A percentile compares a stretch with the other conserved stretches of the same genome.
Conservation (phyloP, 2,113 vertebrate species). For the Aplodontia rufa region DNA sequence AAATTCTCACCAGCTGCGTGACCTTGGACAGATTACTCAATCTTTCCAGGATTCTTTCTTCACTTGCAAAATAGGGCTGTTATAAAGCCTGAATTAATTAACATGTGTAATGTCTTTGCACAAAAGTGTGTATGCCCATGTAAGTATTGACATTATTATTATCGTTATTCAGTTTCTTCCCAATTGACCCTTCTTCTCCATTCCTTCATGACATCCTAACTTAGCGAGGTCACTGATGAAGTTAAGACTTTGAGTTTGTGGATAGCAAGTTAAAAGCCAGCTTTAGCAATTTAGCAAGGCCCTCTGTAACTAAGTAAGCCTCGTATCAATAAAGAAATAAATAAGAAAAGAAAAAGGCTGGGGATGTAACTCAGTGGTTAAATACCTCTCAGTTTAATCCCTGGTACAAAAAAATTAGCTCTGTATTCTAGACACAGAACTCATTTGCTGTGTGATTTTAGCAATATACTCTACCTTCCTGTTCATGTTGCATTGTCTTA, state of each 20-base stretch:
- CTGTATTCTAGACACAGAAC: not conserved
- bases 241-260: not conserved
- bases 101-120: not conserved
- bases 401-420: not conserved
- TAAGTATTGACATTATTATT: not conserved
- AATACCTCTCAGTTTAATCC: too few relatives aligned
- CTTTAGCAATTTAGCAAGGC: too few relatives aligned
- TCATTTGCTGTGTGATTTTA: not conserved
- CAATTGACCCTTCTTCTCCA: not conserved
- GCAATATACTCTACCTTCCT: not conserved
- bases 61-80: not conserved
- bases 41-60: not conserved
- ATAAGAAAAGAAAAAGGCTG: too few relatives aligned
- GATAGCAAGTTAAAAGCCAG: too few relatives aligned
- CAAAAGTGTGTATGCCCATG: not conserved
- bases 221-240: not conserved
- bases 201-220: not conserved
- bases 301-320: too few relatives aligned
- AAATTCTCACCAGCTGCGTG: not conserved
- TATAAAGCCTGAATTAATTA: not conserved
- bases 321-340: too few relatives aligned
- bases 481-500: not conserved
- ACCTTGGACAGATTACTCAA: not conserved
- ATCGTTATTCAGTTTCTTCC: not conserved
- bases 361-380: too few relatives aligned